Evolutionary conservation across 2,797 vertebrate genomes (phyloP).

Genomic region (Xerus rutilus): DNA sequence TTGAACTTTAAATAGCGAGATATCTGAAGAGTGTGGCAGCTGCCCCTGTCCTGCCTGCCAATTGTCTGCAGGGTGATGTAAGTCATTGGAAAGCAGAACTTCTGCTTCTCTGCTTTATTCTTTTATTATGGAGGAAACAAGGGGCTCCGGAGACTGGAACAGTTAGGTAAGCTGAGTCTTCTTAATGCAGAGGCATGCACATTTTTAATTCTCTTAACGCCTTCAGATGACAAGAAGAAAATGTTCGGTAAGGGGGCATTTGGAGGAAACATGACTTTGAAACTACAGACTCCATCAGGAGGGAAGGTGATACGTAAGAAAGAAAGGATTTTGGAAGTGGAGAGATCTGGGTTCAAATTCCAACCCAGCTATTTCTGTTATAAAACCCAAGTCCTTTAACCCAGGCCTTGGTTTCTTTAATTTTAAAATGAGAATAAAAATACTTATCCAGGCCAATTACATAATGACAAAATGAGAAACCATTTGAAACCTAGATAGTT

Average conservation of each 20-base stretch:
- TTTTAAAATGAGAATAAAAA: conserved; percentile 45
- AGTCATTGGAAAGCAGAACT: conserved; percentile 76
- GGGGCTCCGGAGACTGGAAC: background rate
- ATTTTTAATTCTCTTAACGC: background rate
- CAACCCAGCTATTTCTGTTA: background rate
- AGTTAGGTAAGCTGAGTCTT: background rate
- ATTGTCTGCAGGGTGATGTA: conserved; percentile 62
- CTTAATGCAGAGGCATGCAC: background rate
- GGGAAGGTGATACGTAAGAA: background rate
- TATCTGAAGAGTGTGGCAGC: conserved; percentile 86
- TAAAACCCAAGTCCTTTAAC: conserved; percentile 9
- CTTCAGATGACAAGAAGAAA: background rate
- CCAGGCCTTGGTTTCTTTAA: background rate
- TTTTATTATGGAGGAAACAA: conserved; percentile 13
- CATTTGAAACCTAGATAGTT: background rate
- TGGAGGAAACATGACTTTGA: background rate
- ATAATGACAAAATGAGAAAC: background rate
- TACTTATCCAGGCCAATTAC: background rate
- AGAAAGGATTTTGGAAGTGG: background rate
- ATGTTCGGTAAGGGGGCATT: background rate
- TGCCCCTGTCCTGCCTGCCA: conserved; percentile 85
- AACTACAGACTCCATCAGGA: background rate
- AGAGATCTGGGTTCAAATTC: background rate
- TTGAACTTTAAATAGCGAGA: conserved; percentile 91
- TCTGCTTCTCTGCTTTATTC: conserved; percentile 43